These are phyloP conservation scores for Myrmecobius fasciatus DNA, from an alignment of 2,113 vertebrate genomes.

Conservation along the genomic window DNA sequence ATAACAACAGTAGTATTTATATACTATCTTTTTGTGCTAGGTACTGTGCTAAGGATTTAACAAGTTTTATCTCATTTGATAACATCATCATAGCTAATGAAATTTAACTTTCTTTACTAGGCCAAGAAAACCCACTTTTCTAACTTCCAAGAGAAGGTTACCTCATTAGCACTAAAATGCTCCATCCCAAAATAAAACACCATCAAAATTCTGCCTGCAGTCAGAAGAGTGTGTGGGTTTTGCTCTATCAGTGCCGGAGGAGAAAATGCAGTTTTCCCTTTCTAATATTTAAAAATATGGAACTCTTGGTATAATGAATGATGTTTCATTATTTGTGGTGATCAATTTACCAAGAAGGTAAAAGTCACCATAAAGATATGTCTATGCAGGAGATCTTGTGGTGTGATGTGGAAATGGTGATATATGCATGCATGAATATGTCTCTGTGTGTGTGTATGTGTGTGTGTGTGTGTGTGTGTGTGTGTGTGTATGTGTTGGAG, in stretches of 20 bases:
- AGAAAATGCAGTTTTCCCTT: background rate
- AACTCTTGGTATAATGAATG: background rate
- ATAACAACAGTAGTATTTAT: background rate
- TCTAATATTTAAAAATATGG: background rate
- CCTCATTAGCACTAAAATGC: background rate
- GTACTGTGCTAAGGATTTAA: background rate
- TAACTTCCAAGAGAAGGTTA: background rate
- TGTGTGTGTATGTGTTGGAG: background rate
- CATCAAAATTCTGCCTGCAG: background rate
- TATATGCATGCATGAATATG: background rate
- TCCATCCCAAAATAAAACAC: slow-evolving; percentile 6
- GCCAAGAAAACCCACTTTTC: background rate
- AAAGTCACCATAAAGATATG: background rate
- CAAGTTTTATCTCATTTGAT: background rate
- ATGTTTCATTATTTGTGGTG: background rate
- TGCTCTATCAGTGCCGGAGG: background rate
- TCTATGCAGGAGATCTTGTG: background rate
- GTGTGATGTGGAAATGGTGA: background rate
- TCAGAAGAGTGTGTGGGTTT: background rate
- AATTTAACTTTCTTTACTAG: slow-evolving; percentile 21
- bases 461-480: background rate
- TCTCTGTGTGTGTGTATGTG: background rate
- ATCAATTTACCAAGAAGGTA: background rate
- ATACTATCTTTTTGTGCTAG: background rate
- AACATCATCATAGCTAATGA: background rate